Percentiles rank a stretch among this genome's conserved stretches.
Evolutionary conservation across 2,797 vertebrate genomes (phyloP).

Genomic region (Etheostoma perlongum): DNA sequence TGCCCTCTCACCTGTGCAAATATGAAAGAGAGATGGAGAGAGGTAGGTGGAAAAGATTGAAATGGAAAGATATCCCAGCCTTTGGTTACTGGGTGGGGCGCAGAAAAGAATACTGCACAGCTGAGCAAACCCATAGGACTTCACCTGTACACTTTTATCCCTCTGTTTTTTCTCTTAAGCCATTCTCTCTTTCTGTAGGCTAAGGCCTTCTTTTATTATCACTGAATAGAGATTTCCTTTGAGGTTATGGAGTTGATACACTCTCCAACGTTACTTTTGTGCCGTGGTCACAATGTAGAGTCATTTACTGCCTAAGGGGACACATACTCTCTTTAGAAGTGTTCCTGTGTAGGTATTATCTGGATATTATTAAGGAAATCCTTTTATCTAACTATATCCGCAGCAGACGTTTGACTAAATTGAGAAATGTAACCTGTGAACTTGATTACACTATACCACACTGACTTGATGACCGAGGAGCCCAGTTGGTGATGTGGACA

Average conservation of each 20-base stretch:
- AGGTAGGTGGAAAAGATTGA: conserved; percentile 63
- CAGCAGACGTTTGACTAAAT: conserved; percentile 53
- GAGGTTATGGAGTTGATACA: conserved; percentile 82
- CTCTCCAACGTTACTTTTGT: conserved; percentile 78
- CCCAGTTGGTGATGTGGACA: conserved; percentile 11
- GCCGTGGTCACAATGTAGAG: conserved; percentile 71
- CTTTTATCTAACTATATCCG: conserved; percentile 76
- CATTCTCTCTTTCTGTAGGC: conserved; percentile 76
- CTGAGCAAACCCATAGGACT: conserved; percentile 87
- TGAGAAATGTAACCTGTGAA: conserved; percentile 58
- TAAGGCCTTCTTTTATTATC: conserved; percentile 74
- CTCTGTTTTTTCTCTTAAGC: conserved; percentile 84
- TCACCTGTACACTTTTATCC: conserved; percentile 82
- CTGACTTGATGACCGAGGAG: conserved; percentile 38
- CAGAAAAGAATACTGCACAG: conserved; percentile 83
- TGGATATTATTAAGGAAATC: conserved; percentile 78
- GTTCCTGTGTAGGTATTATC: conserved; percentile 69
- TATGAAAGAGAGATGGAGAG: conserved; percentile 59
- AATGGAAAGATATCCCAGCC: conserved; percentile 76
- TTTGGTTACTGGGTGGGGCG: conserved; percentile 83
- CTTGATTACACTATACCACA: conserved; percentile 45
- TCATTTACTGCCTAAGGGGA: conserved; percentile 77
- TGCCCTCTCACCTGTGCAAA: conserved; percentile 84
- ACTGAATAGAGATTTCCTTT: conserved; percentile 82
- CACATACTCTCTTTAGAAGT: conserved; percentile 69